phyloP scores from a whole-genome alignment of 2,888 invertebrate genomes.

The Diploptera punctata region DNA sequence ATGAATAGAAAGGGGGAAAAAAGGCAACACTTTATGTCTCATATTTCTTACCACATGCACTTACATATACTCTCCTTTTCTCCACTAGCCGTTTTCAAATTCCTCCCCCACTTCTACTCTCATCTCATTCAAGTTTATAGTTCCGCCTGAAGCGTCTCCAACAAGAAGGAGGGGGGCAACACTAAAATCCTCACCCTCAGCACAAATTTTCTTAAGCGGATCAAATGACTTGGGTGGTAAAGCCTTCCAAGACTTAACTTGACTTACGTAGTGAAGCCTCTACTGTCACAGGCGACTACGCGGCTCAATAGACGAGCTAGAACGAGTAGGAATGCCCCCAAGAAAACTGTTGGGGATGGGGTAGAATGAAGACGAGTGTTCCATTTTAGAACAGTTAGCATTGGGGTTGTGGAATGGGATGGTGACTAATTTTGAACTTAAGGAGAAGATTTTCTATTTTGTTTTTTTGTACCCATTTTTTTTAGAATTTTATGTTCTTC shows the following conservation, averaged over 20 bases:
- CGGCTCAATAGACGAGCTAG: conserved; percentile 11
- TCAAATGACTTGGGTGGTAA: conserved; percentile 41
- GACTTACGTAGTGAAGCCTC: conserved; percentile 40
- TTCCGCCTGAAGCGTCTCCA: conserved; percentile 22
- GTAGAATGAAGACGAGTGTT: background rate
- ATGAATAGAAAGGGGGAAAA: background rate
- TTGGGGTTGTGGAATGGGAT: background rate
- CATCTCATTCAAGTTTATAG: conserved; percentile 38
- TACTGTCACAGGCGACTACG: conserved; percentile 36
- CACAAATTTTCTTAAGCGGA: conserved; percentile 43
- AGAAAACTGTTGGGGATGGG: background rate
- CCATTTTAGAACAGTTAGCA: conserved; percentile 3
- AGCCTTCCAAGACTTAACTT: conserved; percentile 38
- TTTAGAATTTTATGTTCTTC: too few species aligned
- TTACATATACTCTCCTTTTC: background rate
- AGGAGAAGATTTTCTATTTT: conserved; percentile 2
- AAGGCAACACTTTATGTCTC: background rate
- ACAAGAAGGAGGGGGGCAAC: background rate
- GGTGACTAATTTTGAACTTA: background rate
- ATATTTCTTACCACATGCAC: conserved; percentile 4
- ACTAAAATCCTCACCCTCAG: conserved; percentile 30
- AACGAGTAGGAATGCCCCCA: conserved; percentile 9
- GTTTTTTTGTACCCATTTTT: too few species aligned
- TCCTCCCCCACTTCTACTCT: background rate
- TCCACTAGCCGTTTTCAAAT: conserved; percentile 10